phyloP scores from a whole-genome alignment of 2,113 vertebrate species.

The Stictonetta naevosa region DNA sequence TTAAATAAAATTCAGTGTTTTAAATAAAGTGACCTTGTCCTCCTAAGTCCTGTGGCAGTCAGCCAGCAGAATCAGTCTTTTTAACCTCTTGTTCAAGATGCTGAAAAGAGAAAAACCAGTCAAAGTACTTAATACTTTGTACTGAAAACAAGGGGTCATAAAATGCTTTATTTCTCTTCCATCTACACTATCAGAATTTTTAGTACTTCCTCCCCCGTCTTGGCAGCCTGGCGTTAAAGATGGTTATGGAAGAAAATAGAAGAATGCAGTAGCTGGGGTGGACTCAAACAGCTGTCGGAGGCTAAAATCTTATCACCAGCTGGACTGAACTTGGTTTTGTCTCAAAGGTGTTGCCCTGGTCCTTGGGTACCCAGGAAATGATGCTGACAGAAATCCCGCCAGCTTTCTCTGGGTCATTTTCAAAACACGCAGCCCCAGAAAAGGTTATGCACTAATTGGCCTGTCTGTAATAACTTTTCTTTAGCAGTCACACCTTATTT shows the following conservation, averaged over 20 bases:
- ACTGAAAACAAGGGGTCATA: neutral
- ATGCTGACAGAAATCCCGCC: neutral
- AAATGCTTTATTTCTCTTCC: neutral
- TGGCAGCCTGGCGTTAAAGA: neutral
- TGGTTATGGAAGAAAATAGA: neutral
- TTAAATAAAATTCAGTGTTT: constrained; percentile 22
- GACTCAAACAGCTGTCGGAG: neutral
- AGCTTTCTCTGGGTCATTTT: neutral
- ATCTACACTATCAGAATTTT: neutral
- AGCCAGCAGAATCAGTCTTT: neutral
- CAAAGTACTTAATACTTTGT: neutral
- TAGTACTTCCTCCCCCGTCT: neutral
- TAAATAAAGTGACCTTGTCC: constrained; percentile 20
- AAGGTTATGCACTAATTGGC: neutral
- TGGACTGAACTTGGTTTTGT: neutral
- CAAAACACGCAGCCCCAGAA: neutral
- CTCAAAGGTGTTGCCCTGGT: neutral
- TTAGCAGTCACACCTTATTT: neutral
- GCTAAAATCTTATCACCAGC: neutral
- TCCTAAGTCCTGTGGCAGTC: neutral
- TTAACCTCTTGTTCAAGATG: neutral
- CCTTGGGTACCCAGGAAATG: neutral
- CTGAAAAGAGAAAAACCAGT: neutral
- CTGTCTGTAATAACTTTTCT: neutral
- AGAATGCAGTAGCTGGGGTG: neutral